phyloP scores from a whole-genome alignment of 2,113 vertebrate genomes.

The Mustela lutreola region DNA sequence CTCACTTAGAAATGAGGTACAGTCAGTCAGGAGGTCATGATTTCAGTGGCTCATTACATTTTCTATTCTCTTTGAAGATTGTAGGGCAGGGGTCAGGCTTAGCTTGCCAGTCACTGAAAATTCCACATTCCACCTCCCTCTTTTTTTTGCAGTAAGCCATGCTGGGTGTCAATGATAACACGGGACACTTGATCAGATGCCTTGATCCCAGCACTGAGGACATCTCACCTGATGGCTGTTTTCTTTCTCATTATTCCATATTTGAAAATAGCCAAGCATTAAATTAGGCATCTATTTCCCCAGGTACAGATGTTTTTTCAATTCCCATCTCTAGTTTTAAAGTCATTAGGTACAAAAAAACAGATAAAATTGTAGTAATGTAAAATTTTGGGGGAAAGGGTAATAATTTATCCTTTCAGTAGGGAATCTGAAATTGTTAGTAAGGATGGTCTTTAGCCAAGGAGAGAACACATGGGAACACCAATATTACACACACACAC shows the following conservation, averaged over 20 bases:
- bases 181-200: neutral
- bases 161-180: neutral
- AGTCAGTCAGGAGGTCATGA: neutral
- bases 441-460: neutral
- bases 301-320: neutral
- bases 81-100: neutral
- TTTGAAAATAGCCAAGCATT: constrained; percentile 43
- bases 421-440: neutral
- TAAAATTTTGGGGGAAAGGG: neutral
- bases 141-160: neutral
- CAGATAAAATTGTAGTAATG: neutral
- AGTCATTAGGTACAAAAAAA: neutral
- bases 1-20: neutral
- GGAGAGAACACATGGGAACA: neutral
- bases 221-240: neutral
- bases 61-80: constrained; percentile 53
- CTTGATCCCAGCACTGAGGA: neutral
- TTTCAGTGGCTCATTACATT: constrained; percentile 35
- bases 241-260: constrained; percentile 4
- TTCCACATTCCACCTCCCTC: neutral
- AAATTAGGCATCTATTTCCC: neutral
- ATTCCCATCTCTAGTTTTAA: constrained; percentile 42
- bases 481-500: neutral
- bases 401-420: neutral
- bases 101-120: neutral